A percentile compares a stretch with the other conserved stretches of the same genome.
These are phyloP conservation scores for Fulmarus glacialis DNA, from an alignment of 2,113 vertebrate genomes.

Conservation along the genomic window DNA sequence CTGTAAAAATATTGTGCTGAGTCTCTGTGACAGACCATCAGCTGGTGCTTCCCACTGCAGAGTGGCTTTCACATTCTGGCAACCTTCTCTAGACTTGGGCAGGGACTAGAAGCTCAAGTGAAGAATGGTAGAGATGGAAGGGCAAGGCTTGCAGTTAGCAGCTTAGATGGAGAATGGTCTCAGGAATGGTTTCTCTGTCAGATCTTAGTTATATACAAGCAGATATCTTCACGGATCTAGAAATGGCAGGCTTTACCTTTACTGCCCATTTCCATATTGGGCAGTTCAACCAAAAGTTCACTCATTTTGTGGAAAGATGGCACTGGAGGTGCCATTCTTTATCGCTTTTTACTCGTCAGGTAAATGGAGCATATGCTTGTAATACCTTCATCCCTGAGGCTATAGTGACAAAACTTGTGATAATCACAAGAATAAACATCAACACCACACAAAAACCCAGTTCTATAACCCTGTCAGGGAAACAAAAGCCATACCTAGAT, in stretches of 20 bases:
- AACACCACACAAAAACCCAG: not conserved
- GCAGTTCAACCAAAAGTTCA: not conserved
- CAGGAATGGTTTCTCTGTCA: not conserved
- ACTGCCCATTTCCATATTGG: not conserved
- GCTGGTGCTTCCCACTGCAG: not conserved
- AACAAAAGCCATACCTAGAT: not conserved
- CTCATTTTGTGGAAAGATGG: not conserved
- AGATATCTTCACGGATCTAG: not conserved
- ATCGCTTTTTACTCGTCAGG: not conserved
- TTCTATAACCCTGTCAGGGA: not conserved
- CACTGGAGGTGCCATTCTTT: not conserved
- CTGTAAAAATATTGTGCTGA: not conserved
- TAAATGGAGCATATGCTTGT: not conserved
- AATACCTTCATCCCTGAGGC: not conserved
- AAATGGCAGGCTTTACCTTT: not conserved
- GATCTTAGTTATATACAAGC: not conserved
- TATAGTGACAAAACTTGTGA: not conserved
- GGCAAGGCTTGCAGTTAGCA: not conserved
- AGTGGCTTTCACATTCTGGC: not conserved
- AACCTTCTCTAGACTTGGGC: not conserved
- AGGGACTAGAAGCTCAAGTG: not conserved
- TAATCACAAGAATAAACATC: not conserved
- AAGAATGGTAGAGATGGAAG: not conserved
- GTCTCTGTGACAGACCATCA: not conserved
- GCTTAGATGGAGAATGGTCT: not conserved